A percentile compares a stretch with the other conserved stretches of the same genome.
Evolutionary conservation across 37 sponge, comb jelly and placozoan genomes (phyloP).

Genomic region (Beroe forskalii): DNA sequence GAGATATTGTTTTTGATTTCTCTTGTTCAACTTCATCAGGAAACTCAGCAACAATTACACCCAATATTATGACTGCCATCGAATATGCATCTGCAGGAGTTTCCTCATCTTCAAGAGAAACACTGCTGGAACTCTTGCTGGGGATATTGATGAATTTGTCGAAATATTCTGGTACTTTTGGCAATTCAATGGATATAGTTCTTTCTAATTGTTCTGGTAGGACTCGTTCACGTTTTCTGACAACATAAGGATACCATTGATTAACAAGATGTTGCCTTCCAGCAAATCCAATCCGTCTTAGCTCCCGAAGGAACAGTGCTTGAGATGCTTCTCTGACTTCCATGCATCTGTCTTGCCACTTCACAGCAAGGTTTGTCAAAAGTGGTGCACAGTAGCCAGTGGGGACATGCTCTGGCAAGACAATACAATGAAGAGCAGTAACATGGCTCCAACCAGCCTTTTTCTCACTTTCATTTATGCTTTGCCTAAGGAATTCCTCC

Average conservation of each 20-base stretch:
- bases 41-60: conserved; percentile 45
- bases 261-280: conserved; percentile 34
- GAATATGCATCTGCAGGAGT: conserved; percentile 3
- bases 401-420: conserved; percentile 44
- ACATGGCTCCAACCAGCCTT: conserved; percentile 64
- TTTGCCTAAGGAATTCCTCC: conserved; percentile 39
- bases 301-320: conserved; percentile 50
- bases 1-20: not conserved
- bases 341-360: conserved; percentile 65
- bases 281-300: conserved; percentile 23
- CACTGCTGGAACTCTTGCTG: conserved; percentile 26
- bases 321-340: conserved; percentile 56
- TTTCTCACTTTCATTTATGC: conserved; percentile 64
- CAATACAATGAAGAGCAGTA: conserved; percentile 54
- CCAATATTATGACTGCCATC: conserved; percentile 41
- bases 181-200: not conserved
- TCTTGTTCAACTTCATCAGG: conserved; percentile 10
- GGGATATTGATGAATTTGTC: conserved; percentile 5
- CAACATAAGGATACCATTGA: conserved; percentile 52
- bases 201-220: conserved; percentile 22
- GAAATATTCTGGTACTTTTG: conserved; percentile 10
- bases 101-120: conserved; percentile 39
- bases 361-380: conserved; percentile 36
- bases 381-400: conserved; percentile 51
- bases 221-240: not conserved